phyloP scores from a whole-genome alignment of 2,888 invertebrate species.

The Hyles lineata region DNA sequence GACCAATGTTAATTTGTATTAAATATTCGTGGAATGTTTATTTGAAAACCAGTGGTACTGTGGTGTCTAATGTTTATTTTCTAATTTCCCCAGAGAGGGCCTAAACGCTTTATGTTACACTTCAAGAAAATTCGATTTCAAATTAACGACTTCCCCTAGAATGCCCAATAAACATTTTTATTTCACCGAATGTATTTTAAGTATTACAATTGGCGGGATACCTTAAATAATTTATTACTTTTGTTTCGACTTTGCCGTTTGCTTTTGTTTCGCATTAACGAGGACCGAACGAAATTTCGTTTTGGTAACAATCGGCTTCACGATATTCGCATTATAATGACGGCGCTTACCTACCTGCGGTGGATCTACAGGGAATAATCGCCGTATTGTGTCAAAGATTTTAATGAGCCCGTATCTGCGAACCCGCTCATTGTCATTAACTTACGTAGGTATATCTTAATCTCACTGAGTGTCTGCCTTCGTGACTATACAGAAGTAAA shows the following conservation, averaged over 20 bases:
- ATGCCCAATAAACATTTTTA: conserved; percentile 25
- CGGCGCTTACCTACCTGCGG: not conserved
- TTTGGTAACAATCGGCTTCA: conserved; percentile 16
- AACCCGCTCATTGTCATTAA: not conserved
- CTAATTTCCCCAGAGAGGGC: conserved; percentile 3
- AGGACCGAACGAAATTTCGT: not conserved
- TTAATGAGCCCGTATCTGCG: conserved; percentile 43
- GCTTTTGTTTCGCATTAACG: conserved; percentile 17
- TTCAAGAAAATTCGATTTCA: conserved; percentile 18
- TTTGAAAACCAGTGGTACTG: conserved; percentile 3
- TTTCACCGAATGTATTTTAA: conserved; percentile 18
- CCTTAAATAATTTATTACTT: conserved; percentile 18
- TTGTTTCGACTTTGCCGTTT: conserved; percentile 10
- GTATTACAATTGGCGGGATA: conserved; percentile 5
- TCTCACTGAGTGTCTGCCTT: not conserved
- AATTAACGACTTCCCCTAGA: conserved; percentile 22
- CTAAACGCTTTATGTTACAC: conserved; percentile 25
- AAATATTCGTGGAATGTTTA: conserved; percentile 7
- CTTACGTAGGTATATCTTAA: not conserved
- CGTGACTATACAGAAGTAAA: not conserved
- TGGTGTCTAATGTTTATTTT: conserved; percentile 7
- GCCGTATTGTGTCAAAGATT: conserved; percentile 34
- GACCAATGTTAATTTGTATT: conserved; percentile 11
- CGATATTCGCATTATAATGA: not conserved
- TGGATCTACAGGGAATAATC: not conserved